A percentile compares a stretch with the other conserved stretches of the same genome.
These are phyloP conservation scores for Bombus breviceps DNA, from an alignment of 1,140 invertebrate genomes.

Conservation along the genomic window DNA sequence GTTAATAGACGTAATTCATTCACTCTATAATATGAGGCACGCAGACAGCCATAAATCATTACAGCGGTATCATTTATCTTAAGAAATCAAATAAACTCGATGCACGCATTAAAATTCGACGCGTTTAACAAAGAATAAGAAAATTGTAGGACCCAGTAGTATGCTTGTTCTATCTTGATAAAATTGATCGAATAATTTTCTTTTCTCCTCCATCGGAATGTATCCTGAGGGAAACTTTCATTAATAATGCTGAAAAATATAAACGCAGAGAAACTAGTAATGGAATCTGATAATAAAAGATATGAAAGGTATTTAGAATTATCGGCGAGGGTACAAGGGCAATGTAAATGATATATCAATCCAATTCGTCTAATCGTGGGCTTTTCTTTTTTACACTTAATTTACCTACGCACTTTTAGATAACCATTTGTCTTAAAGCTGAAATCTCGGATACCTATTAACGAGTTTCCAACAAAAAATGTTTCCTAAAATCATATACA, in stretches of 20 bases:
- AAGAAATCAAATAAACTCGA: conserved; percentile 26
- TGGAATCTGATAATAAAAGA: neutral
- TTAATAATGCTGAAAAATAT: conserved; percentile 50
- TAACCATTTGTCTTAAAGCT: conserved; percentile 71
- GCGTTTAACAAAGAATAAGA: conserved; percentile 34
- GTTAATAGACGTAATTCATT: conserved; percentile 58
- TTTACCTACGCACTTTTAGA: conserved; percentile 56
- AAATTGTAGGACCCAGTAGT: neutral
- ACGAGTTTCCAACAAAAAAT: conserved; percentile 76
- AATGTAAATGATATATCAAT: conserved; percentile 23
- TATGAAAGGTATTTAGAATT: conserved; percentile 2
- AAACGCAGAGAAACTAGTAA: neutral
- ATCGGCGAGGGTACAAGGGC: neutral
- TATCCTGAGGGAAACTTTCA: conserved; percentile 39
- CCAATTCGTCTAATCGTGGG: conserved; percentile 44
- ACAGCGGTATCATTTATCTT: conserved; percentile 47
- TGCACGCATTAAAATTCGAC: conserved; percentile 24
- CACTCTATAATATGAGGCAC: conserved; percentile 58
- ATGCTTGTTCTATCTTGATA: neutral
- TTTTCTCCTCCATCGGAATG: conserved; percentile 59
- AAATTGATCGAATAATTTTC: conserved; percentile 39
- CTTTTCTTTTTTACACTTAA: conserved; percentile 45
- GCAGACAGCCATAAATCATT: conserved; percentile 57
- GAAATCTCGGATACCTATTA: conserved; percentile 76
- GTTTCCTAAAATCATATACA: conserved; percentile 80